Evolutionary conservation across 2,113 vertebrate genomes (phyloP).

Genomic region (Percina caprodes): DNA sequence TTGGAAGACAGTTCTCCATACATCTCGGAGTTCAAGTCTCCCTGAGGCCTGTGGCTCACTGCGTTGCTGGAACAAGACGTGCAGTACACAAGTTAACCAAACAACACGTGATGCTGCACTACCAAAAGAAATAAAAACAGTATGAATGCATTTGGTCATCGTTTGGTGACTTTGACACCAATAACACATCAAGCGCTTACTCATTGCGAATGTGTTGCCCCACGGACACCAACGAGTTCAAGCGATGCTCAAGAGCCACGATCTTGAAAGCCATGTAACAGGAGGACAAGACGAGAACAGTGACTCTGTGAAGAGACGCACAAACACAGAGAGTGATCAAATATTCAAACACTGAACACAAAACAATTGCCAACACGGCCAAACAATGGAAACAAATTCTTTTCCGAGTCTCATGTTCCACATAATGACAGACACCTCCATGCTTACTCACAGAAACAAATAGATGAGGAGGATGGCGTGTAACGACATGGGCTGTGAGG

Average conservation of each 20-base stretch:
- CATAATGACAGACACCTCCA: not conserved
- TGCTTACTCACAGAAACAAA: conserved; percentile 89
- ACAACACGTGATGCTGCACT: not conserved
- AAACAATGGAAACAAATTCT: not conserved
- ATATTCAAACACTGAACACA: not conserved
- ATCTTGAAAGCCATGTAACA: conserved; percentile 97
- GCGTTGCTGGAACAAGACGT: conserved; percentile 60
- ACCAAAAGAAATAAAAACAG: not conserved
- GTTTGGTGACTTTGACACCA: not conserved
- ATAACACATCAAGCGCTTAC: conserved; percentile 79
- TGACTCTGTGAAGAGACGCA: conserved; percentile 83
- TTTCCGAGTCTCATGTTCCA: conserved; percentile 8
- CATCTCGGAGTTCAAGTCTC: conserved; percentile 73
- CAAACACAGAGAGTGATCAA: not conserved
- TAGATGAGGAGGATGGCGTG: conserved; percentile 90
- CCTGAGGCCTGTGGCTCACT: conserved; percentile 55
- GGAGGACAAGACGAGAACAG: conserved; percentile 90
- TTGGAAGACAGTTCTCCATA: conserved; percentile 78
- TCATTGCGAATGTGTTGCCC: conserved; percentile 81
- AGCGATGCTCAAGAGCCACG: conserved; percentile 87
- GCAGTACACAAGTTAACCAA: conserved; percentile 1
- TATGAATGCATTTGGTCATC: not conserved
- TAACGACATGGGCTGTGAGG: conserved; percentile 80
- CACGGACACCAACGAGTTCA: conserved; percentile 85
- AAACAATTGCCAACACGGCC: not conserved